Evolutionary conservation across 2,113 vertebrate genomes (phyloP).

Genomic region (Hippocampus comes): DNA sequence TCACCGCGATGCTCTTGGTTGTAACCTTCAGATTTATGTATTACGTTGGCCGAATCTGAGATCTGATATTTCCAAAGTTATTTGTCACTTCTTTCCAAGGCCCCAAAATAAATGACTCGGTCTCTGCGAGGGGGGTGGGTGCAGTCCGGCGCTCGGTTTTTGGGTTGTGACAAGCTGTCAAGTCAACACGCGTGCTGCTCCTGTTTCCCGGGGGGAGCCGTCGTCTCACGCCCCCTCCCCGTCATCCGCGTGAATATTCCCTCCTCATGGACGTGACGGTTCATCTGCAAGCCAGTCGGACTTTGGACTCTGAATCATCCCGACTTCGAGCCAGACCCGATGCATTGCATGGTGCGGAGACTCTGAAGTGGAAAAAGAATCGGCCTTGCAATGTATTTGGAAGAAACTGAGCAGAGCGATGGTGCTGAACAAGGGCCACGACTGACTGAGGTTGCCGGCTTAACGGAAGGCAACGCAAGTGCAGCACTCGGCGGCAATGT

Average conservation of each 20-base stretch:
- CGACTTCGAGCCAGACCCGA: slow-evolving; percentile 10
- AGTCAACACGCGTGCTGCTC: slow-evolving; percentile 59
- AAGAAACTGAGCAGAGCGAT: slow-evolving; percentile 54
- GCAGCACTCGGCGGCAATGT: slow-evolving; percentile 37
- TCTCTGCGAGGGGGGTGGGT: slow-evolving; percentile 56
- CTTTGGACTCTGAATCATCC: slow-evolving; percentile 33
- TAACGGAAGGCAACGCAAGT: slow-evolving; percentile 41
- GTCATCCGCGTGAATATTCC: slow-evolving; percentile 38
- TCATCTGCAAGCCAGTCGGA: slow-evolving; percentile 39
- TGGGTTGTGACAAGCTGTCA: slow-evolving; percentile 70
- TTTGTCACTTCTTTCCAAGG: slow-evolving; percentile 75
- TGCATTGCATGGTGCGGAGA: slow-evolving; percentile 47
- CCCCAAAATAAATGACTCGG: slow-evolving; percentile 73
- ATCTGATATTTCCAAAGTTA: slow-evolving; percentile 76
- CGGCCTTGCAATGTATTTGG: slow-evolving; percentile 53
- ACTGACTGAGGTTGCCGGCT: slow-evolving; percentile 37
- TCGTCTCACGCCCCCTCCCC: slow-evolving; percentile 45
- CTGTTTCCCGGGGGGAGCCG: slow-evolving; percentile 41
- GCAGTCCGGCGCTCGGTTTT: slow-evolving; percentile 62
- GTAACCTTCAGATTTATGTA: slow-evolving; percentile 73
- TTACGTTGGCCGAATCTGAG: slow-evolving; percentile 76
- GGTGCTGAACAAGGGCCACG: slow-evolving; percentile 29
- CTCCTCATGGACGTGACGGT: slow-evolving; percentile 45
- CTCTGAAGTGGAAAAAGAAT: slow-evolving; percentile 24
- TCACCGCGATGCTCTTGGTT: slow-evolving; percentile 57